Percentiles rank a stretch among this genome's conserved stretches.
Conservation (phyloP, 2,113 vertebrate genomes). For the Cettia cetti region DNA sequence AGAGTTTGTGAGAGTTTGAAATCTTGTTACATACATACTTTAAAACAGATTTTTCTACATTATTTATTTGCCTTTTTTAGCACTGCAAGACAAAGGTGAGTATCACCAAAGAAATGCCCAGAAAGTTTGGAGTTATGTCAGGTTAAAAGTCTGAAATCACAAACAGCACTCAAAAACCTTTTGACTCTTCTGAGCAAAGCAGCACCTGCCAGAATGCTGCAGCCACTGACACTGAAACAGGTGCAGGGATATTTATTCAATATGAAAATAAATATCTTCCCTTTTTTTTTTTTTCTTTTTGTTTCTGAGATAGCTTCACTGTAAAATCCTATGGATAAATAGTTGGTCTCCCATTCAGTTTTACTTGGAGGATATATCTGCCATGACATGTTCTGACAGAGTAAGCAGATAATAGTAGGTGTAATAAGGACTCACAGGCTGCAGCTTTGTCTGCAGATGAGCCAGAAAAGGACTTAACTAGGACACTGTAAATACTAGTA, state of each 20-base stretch:
- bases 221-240: accelerated
- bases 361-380: neutral
- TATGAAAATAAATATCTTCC: neutral
- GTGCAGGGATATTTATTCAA: neutral
- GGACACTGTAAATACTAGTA: neutral
- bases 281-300: neutral
- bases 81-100: neutral
- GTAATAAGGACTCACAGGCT: neutral
- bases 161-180: neutral
- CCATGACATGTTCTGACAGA: neutral
- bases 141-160: neutral
- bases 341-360: neutral
- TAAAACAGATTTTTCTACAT: neutral
- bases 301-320: neutral
- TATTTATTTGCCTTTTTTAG: neutral
- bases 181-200: neutral
- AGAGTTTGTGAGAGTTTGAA: neutral
- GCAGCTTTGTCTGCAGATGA: neutral
- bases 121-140: neutral
- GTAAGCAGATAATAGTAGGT: neutral
- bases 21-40: neutral
- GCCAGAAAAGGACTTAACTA: neutral
- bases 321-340: neutral
- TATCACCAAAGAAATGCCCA: neutral
- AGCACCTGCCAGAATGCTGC: neutral